These are phyloP conservation scores for Gymnocephalus cernua DNA, from an alignment of 2,113 vertebrate genomes.

Conservation along the genomic window DNA sequence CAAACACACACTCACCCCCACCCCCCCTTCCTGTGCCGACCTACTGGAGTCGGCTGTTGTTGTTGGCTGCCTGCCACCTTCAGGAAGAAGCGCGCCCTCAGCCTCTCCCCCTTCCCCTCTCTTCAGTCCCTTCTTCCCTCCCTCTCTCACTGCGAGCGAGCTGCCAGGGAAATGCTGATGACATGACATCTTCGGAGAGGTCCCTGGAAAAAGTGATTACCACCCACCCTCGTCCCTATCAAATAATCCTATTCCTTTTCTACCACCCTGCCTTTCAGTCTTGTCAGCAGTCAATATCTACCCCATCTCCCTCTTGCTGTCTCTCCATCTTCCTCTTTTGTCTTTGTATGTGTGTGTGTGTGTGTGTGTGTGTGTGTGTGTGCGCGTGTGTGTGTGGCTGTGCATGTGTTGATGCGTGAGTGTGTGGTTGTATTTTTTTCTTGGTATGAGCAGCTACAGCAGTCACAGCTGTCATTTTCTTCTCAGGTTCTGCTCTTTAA, in stretches of 20 bases:
- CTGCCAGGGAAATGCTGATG: conserved; percentile 87
- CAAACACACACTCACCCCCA: conserved; percentile 36
- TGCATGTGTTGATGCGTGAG: neutral
- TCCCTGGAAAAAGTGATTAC: conserved; percentile 79
- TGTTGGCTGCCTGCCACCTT: conserved; percentile 90
- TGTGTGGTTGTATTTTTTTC: conserved; percentile 18
- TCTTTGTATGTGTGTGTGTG: neutral
- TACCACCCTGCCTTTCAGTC: conserved; percentile 19
- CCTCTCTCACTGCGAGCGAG: conserved; percentile 42
- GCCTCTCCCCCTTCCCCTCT: conserved; percentile 58
- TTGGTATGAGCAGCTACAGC: conserved; percentile 19
- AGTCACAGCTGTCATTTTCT: conserved; percentile 56
- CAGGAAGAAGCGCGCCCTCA: conserved; percentile 83
- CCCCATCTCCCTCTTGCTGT: conserved; percentile 9
- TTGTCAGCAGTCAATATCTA: conserved; percentile 29
- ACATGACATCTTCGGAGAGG: conserved; percentile 87
- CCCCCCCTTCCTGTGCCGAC: conserved; percentile 94
- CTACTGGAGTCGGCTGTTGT: conserved; percentile 95
- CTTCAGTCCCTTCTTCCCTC: conserved; percentile 44
- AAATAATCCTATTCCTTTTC: conserved; percentile 57
- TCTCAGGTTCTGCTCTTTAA: conserved; percentile 49
- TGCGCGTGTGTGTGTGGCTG: neutral
- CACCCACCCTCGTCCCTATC: conserved; percentile 55
- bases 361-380: conserved; percentile 1
- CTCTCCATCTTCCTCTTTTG: conserved; percentile 22